Conservation (phyloP, 2,113 vertebrate species). For the Phoenicopterus ruber region DNA sequence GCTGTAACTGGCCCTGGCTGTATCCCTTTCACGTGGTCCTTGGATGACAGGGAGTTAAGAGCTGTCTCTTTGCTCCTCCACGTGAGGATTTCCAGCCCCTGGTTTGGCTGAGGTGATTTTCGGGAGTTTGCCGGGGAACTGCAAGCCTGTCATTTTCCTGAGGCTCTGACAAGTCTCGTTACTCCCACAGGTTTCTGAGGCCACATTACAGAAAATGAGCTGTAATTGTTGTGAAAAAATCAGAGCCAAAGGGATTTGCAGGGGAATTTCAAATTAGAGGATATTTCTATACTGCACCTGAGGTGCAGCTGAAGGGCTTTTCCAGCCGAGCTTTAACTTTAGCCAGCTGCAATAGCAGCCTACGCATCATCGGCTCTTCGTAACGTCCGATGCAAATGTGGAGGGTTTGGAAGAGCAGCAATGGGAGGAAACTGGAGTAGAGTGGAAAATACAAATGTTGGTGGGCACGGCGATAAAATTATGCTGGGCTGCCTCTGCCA, state of each 20-base stretch:
- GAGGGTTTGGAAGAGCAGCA: background rate
- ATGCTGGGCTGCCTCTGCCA: background rate
- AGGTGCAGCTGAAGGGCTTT: background rate
- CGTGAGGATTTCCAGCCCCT: background rate
- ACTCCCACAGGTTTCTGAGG: background rate
- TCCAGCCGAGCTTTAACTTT: background rate
- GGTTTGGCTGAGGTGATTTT: background rate
- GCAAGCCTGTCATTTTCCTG: background rate
- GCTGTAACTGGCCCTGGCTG: background rate
- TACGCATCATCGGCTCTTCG: accelerated
- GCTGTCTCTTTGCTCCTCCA: background rate
- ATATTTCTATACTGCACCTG: background rate
- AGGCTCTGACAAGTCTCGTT: background rate
- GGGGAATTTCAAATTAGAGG: background rate
- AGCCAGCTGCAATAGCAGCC: background rate
- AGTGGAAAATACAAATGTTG: background rate
- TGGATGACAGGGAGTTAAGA: background rate
- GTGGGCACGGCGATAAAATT: background rate
- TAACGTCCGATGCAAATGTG: accelerated
- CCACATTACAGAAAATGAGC: background rate
- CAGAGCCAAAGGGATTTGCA: background rate
- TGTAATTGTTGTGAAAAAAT: background rate
- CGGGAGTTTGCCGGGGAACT: background rate
- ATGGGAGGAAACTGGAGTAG: background rate
- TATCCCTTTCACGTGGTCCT: background rate